Base-by-base conservation (phyloP, 2,888 invertebrate genomes). In the Sinhomidia bicolor region DNA sequence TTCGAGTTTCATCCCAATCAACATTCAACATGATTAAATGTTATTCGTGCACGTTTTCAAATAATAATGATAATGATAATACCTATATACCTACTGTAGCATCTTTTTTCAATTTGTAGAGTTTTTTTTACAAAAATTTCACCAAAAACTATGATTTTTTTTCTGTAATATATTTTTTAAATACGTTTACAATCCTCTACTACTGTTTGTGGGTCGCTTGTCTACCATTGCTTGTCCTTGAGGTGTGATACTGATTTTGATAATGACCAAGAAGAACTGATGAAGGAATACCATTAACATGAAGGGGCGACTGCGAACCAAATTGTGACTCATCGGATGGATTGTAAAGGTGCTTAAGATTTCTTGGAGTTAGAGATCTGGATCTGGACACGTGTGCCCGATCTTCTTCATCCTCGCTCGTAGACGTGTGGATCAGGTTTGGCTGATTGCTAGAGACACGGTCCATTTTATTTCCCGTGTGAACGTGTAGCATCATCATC, bases 361-460 rank as follows among this genome's bases (percentile, higher is more conserved):
- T 91, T 88, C 91, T 82, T 60, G 91, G 91, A 41, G 91, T 91
- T 6, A 90, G 88, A 78, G 90, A 90, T 89, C 91, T 87, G 57
- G 90, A 90, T 86, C 91, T 76, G 65, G 90, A 90, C 78, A 91
- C 89, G 86, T 90, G 90, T 29, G 88, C 88, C 14, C 90, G 85
- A 51, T 90, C 90, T 81, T 92, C 91, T 79, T 92, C 92, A 74
- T 92, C 92, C 81, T 92, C 92, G 85, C 91, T 91, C 9, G 91
- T 91, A 57, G 91, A 91, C 29, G 91, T 91, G 86, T 91, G 90
- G 57, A 92, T 87, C 60, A 92, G 89, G 85, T 92, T 92, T 47
- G 90, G 89, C 88, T 91, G 92, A 83, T 91, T 92, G 90, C 91
- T 92, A 85, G 51, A 65, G 17, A 29, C 85, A 85, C 65, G 29